Evolutionary conservation across 1,140 invertebrate species (phyloP).

Genomic region (Hestina assimilis): DNA sequence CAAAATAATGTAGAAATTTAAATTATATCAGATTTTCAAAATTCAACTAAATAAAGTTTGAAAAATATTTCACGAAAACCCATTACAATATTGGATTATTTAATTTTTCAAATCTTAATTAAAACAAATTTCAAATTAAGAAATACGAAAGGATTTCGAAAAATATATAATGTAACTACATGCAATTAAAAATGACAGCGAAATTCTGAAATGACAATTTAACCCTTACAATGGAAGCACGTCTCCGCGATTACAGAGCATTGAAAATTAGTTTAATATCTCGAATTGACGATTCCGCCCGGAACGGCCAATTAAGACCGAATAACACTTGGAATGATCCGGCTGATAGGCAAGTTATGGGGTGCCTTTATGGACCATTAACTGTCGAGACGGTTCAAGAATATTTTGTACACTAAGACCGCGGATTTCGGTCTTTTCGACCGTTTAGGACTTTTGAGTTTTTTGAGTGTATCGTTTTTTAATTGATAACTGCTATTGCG

Average conservation of each 20-base stretch:
- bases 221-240: constrained; percentile 35
- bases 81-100: no score
- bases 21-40: no score
- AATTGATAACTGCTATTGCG: neutral
- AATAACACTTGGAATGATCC: constrained; percentile 67
- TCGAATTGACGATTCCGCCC: constrained; percentile 64
- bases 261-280: constrained; percentile 77
- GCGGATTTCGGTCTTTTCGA: constrained; percentile 19
- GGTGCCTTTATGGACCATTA: constrained; percentile 71
- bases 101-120: no score
- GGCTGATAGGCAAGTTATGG: constrained; percentile 70
- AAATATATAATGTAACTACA: neutral
- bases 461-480: constrained; percentile 2
- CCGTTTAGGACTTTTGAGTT: constrained; percentile 10
- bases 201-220: constrained; percentile 21
- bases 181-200: constrained; percentile 30
- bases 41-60: no score
- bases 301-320: constrained; percentile 72
- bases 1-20: no score
- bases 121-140: no score
- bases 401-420: constrained; percentile 45
- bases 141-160: neutral
- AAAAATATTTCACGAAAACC: no score
- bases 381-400: constrained; percentile 45
- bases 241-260: constrained; percentile 65